Evolutionary conservation across 2,113 vertebrate genomes (phyloP).

Genomic region (Microcebus ravelobensis): DNA sequence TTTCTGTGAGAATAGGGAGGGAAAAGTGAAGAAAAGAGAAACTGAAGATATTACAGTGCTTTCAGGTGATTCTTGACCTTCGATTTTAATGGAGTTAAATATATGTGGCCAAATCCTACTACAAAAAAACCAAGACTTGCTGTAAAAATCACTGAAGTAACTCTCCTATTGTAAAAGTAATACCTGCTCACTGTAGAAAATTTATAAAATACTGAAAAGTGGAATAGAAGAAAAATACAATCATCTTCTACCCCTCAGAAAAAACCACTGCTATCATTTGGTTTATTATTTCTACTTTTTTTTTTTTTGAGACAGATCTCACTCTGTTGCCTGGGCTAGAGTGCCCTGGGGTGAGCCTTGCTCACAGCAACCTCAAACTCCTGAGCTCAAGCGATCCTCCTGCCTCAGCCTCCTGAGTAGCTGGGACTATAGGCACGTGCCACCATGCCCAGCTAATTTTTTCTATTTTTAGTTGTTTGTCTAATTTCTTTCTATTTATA

Average conservation of each 20-base stretch:
- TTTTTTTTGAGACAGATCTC: background rate
- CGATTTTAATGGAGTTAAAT: conserved; percentile 21
- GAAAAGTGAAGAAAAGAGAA: background rate
- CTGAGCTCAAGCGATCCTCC: no score
- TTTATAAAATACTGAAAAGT: background rate
- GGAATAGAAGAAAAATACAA: background rate
- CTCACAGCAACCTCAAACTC: no score
- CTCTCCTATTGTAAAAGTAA: background rate
- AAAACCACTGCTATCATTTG: background rate
- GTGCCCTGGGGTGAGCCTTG: no score
- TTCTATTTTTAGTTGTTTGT: no score
- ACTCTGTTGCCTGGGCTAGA: no score
- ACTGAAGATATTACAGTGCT: background rate
- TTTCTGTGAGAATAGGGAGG: background rate
- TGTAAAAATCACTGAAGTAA: conserved; percentile 38
- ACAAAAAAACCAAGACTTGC: background rate
- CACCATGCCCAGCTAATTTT: no score
- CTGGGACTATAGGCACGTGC: no score
- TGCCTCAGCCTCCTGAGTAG: no score
- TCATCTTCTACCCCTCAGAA: background rate
- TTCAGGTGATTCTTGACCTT: conserved; percentile 27
- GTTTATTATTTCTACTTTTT: conserved; percentile 33
- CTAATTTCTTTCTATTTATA: no score
- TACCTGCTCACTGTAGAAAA: background rate
- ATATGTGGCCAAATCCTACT: background rate